These are phyloP conservation scores for Bryconaethiops microstoma DNA, from an alignment of 2,797 vertebrate genomes.

Conservation along the genomic window DNA sequence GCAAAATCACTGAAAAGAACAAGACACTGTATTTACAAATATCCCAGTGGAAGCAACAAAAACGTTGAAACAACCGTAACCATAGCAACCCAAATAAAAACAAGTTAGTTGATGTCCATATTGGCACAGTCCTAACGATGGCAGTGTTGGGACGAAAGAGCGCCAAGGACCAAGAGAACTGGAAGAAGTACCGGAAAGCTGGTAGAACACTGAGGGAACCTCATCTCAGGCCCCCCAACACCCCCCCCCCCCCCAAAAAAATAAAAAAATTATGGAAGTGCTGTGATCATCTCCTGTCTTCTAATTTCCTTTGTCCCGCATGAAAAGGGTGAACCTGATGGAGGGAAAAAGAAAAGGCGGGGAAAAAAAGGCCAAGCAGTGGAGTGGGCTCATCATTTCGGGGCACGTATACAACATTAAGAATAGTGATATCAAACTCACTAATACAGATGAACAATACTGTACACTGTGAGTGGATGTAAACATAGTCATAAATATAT, in stretches of 20 bases:
- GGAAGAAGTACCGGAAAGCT: neutral
- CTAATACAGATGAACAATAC: constrained; percentile 62
- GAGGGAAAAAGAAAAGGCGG: neutral
- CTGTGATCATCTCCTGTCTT: neutral
- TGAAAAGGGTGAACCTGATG: neutral
- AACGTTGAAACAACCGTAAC: neutral
- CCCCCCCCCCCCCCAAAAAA: too few species aligned
- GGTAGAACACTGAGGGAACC: constrained; percentile 18
- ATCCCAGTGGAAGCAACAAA: constrained; percentile 11
- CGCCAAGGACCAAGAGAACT: too few species aligned
- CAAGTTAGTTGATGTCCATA: constrained; percentile 24
- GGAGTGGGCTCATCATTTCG: constrained; percentile 1
- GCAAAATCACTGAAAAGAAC: constrained; percentile 9
- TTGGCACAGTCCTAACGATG: constrained; percentile 49
- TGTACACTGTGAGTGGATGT: constrained; percentile 68
- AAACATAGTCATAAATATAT: constrained; percentile 84
- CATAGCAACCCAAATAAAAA: constrained; percentile 11
- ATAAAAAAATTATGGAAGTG: neutral
- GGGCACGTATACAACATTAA: constrained; percentile 49
- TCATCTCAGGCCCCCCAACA: neutral
- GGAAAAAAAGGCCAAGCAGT: constrained; percentile 33
- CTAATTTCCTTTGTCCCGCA: neutral
- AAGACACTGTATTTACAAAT: constrained; percentile 44
- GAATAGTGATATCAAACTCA: constrained; percentile 58
- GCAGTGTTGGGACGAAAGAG: constrained; percentile 51